These are phyloP conservation scores for Holotrichia oblita DNA, from an alignment of 1,140 invertebrate genomes.

Conservation along the genomic window DNA sequence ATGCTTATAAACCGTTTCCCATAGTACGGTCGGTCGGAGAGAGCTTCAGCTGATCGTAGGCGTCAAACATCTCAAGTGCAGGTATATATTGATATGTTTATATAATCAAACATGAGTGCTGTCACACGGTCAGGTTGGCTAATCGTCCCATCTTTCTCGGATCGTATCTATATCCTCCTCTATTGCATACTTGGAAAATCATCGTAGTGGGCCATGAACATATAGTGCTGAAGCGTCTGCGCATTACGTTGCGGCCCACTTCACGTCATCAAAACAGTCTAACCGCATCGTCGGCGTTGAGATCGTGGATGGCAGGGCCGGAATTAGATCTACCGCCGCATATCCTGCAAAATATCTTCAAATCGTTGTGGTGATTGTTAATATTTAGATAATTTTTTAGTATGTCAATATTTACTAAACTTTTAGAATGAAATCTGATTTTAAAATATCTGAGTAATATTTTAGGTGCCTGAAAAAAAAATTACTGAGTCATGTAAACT, in stretches of 20 bases:
- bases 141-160: neutral
- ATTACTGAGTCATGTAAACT: too few species aligned
- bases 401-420: too few species aligned
- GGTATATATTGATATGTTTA: constrained; percentile 37
- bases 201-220: neutral
- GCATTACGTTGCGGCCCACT: neutral
- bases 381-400: too few species aligned
- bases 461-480: too few species aligned
- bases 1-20: neutral
- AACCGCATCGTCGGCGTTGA: neutral
- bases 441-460: too few species aligned
- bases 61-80: constrained; percentile 32
- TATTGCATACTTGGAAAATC: neutral
- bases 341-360: too few species aligned
- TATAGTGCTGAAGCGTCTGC: neutral
- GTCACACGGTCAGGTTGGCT: constrained; percentile 33
- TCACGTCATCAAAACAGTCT: neutral
- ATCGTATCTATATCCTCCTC: neutral
- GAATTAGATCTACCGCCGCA: neutral
- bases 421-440: too few species aligned
- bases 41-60: constrained; percentile 9
- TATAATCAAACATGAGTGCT: constrained; percentile 36
- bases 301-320: neutral
- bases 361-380: too few species aligned
- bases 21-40: neutral